phyloP scores from a whole-genome alignment of 2,797 vertebrate species.

The Echeneis naucrates region DNA sequence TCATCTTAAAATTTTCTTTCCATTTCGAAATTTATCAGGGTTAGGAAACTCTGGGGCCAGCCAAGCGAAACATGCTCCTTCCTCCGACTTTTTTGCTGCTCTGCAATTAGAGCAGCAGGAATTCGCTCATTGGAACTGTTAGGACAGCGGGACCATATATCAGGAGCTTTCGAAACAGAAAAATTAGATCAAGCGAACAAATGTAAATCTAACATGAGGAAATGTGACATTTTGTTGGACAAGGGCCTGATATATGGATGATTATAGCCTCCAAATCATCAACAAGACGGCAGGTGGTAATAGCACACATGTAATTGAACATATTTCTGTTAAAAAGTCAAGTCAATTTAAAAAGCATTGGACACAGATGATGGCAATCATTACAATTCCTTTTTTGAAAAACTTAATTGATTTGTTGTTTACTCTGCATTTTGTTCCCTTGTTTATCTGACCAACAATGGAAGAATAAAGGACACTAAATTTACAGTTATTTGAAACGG shows the following conservation, averaged over 20 bases:
- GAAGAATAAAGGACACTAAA: not conserved
- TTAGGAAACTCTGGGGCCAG: not conserved
- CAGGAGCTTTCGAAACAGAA: not conserved
- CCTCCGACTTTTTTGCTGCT: not conserved
- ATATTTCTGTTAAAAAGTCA: not conserved
- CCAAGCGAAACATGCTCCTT: not conserved
- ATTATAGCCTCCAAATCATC: not conserved
- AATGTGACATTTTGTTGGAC: not conserved
- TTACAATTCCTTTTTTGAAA: not conserved
- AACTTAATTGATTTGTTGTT: not conserved
- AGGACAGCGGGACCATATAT: too few relatives aligned
- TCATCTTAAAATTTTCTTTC: not conserved
- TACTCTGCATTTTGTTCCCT: not conserved
- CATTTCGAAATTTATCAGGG: not conserved
- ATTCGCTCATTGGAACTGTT: not conserved
- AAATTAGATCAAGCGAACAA: conserved; percentile 3
- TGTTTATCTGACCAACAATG: not conserved
- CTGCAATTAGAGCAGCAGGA: not conserved
- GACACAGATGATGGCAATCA: not conserved
- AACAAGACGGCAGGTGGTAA: not conserved
- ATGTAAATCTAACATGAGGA: not conserved
- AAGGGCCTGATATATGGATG: not conserved
- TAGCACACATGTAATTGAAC: not conserved
- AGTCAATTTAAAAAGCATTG: too few relatives aligned
- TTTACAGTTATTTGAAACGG: not conserved